Base-by-base conservation (phyloP, 92 coral and sea anemone genomes). In the Heliopora coerulea region DNA sequence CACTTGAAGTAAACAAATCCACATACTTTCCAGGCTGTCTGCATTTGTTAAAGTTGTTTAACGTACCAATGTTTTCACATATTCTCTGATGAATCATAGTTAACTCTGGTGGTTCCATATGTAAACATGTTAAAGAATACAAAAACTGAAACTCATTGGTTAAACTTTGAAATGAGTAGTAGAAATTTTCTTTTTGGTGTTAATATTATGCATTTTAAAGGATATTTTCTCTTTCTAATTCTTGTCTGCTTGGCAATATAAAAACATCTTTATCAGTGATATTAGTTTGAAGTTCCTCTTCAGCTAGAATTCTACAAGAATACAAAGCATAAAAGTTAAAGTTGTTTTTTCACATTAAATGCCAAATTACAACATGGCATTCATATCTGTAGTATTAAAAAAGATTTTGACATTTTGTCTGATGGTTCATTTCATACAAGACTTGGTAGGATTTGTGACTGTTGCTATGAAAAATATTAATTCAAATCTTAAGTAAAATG, bases 201-300 rank as follows among this genome's bases (percentile, higher is more conserved):
- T n/a, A n/a, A n/a, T n/a, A n/a, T n/a, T n/a, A n/a, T 56, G 25
- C 23, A 17, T 56, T 30, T 21, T 1, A 65, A 56, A 78, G 82
- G 79, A 84, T 83, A 93, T 91, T 83, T 90, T 93, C 98, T 75
- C 88, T 93, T 78, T 93, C 91, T 57, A 93, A 87, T 84, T 93
- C 86, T 67, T 93, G 98, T 23, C 98, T 96, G 79, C 98, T 93
- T 40, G 98, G 98, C 26, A 93, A 84, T 40, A 87, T 91, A 86
- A 93, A 93, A 32, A 86, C 83, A 74, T 90, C 96, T 56, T 91
- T 90, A 31, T 89, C 93, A 40, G 96, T 85, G 30, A 93, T 93
- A 80, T 93, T 93, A 24, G 89, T 90, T 73, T 89, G 88, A 40
- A 93, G 81, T 54, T 93, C 98, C 68, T 89, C 91, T 68, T 93